phyloP scores from a whole-genome alignment of 2,113 vertebrate genomes.

The Sander lucioperca region DNA sequence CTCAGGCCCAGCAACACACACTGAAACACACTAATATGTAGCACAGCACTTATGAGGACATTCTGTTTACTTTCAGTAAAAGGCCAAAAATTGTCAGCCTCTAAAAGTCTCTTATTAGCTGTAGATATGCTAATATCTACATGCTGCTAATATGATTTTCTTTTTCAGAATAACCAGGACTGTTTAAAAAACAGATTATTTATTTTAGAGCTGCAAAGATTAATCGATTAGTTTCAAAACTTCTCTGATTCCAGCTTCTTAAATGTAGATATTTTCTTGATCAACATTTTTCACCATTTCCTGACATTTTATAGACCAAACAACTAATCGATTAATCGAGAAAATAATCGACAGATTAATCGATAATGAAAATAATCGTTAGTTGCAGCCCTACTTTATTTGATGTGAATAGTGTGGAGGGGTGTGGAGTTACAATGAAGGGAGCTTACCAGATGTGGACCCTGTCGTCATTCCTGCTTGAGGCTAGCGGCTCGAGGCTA shows the following conservation, averaged over 20 bases:
- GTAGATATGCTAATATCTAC: no score
- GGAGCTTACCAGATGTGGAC: not conserved
- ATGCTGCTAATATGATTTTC: no score
- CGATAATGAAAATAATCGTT: no score
- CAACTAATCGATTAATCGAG: no score
- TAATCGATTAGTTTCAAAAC: no score
- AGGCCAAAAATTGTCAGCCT: not conserved
- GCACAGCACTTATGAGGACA: not conserved
- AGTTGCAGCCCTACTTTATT: not conserved
- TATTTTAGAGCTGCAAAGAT: no score
- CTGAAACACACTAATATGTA: not conserved
- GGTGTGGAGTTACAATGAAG: not conserved
- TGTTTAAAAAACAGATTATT: not conserved
- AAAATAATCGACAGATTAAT: no score
- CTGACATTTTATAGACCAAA: no score
- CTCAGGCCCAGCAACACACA: conserved; percentile 35
- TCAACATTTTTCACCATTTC: no score
- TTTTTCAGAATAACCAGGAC: not conserved
- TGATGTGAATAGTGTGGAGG: not conserved
- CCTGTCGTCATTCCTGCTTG: not conserved
- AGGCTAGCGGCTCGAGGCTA: not conserved
- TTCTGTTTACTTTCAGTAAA: not conserved
- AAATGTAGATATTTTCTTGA: no score
- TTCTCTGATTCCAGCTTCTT: no score
- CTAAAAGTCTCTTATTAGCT: not conserved